Evolutionary conservation across 2,888 invertebrate species (phyloP).

Genomic region (Chouioia cunea): DNA sequence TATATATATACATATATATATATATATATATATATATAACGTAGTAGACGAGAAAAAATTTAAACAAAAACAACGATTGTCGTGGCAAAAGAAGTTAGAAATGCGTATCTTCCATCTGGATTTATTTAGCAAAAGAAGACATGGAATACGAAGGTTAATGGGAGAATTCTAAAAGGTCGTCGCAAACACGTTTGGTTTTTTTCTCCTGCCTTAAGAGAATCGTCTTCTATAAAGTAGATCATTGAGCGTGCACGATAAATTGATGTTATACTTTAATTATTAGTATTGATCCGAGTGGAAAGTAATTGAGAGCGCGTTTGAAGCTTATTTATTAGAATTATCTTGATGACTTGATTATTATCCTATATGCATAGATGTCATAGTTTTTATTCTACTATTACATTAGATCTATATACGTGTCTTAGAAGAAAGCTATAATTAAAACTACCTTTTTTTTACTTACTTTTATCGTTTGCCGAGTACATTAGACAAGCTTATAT

Average conservation of each 20-base stretch:
- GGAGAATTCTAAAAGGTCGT: constrained; percentile 31
- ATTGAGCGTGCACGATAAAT: constrained; percentile 42
- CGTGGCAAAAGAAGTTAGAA: constrained; percentile 36
- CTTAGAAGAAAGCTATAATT: constrained; percentile 31
- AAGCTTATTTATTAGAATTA: constrained; percentile 23
- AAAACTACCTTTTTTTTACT: constrained; percentile 28
- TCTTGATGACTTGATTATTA: constrained; percentile 18
- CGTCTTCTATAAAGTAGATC: constrained; percentile 29
- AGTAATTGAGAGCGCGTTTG: constrained; percentile 4
- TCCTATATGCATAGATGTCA: constrained; percentile 39
- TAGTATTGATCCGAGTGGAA: constrained; percentile 8
- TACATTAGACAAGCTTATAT: constrained; percentile 45
- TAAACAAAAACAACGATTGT: constrained; percentile 14
- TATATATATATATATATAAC: constrained; percentile 14
- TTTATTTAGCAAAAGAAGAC: constrained; percentile 5
- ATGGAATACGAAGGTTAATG: constrained; percentile 8
- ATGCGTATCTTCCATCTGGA: constrained; percentile 13
- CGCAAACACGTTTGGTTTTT: constrained; percentile 20
- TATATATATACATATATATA: constrained; percentile 4
- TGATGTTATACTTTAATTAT: constrained; percentile 22
- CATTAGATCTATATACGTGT: constrained; percentile 31
- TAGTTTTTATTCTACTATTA: constrained; percentile 35
- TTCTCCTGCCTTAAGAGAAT: constrained; percentile 16
- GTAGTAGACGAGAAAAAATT: constrained; percentile 17
- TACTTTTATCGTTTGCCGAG: constrained; percentile 39